Base-by-base conservation (phyloP, 2,113 vertebrate genomes). In the Panthera uncia region DNA sequence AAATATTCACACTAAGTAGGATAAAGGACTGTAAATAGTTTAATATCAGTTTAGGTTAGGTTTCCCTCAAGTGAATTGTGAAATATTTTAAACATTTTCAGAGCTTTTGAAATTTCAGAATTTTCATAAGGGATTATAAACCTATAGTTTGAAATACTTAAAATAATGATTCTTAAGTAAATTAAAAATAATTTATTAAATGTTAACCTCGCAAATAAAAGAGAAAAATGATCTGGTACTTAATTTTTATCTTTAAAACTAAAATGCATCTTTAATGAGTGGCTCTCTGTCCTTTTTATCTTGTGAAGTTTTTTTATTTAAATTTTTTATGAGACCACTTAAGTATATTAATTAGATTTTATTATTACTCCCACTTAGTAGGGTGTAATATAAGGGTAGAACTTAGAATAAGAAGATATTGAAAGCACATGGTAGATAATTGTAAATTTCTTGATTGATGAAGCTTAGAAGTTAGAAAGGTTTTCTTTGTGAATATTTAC, bases 141-240 rank as follows among this genome's bases (percentile, higher is more conserved):
- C 15, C 6, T 95, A 1, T 88, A 74, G 88, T 97, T 97, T 94
- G 68, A 97, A 97, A 81, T 57, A 12, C 31, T 94, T 88, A 81
- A 95, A 95, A 94, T 95, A 95, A 96, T 38, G 3, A 79, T 83
- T 69, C 63, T 93, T 87, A 21, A 79, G 45, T 88, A 38, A 91
- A 74, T 82, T 27, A 88, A 4, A 91, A 66, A 76, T 61, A 92
- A 90, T 92, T 85, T 79, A 48, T 21, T 91, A 73, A 25, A 29
- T 92, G 52, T 1, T 87, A 57, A 57, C 27, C 50, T 63, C 74
- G 13, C 79, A 79, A 95, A 83, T 94, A 76, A 91, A 89, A 94
- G 89, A 68, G 33, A 91, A 79, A 12, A 27, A 55, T 4, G 5
- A 48, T 11, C 57, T 89, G 2, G 4, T 65, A 45, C 71, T 86